Conservation (phyloP, 2,113 vertebrate genomes). For the Urocolius indicus region DNA sequence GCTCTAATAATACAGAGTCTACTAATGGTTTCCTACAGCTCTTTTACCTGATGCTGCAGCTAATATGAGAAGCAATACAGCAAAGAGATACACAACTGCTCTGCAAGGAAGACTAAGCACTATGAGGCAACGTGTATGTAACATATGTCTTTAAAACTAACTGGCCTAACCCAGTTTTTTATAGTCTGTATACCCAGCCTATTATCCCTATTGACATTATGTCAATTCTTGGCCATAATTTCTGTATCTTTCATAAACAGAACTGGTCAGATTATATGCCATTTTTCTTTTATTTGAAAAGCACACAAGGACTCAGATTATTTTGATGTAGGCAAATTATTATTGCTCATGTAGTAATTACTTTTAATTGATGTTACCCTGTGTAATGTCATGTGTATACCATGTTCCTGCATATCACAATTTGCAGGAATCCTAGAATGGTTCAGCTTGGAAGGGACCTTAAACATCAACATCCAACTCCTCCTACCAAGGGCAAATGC, state of each 20-base stretch:
- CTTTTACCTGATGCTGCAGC: no score
- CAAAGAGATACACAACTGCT: background rate
- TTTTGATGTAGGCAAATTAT: background rate
- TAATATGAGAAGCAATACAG: background rate
- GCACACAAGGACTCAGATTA: background rate
- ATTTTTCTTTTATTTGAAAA: background rate
- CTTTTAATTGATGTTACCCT: background rate
- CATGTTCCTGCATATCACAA: background rate
- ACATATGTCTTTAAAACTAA: background rate
- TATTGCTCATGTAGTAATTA: background rate
- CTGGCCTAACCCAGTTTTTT: background rate
- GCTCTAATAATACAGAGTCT: no score
- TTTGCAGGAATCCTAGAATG: no score
- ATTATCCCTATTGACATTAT: background rate
- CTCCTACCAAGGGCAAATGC: no score
- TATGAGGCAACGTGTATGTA: background rate
- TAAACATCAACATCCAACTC: no score
- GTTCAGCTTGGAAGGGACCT: no score
- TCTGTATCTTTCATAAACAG: background rate
- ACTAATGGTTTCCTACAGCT: no score
- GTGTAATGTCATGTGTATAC: background rate
- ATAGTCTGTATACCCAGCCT: background rate
- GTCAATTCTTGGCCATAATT: background rate
- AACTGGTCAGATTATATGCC: background rate
- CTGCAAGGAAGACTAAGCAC: background rate